These are phyloP conservation scores for Chouioia cunea DNA, from an alignment of 2,888 invertebrate species.

Conservation along the genomic window DNA sequence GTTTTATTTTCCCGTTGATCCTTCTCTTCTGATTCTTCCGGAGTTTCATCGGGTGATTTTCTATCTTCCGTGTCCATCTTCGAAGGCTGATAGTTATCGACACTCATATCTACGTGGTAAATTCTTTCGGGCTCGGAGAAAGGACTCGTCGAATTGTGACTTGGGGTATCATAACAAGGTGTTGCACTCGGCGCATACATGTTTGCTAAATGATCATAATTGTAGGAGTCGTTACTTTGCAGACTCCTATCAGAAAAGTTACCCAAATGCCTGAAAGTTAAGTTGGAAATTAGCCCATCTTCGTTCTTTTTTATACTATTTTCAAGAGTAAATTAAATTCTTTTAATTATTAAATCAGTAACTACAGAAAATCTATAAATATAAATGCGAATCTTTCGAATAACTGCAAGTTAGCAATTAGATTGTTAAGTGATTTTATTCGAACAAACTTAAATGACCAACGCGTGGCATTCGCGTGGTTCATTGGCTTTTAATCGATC, in stretches of 20 bases:
- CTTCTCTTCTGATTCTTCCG: conserved; percentile 8
- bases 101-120: conserved; percentile 55
- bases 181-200: conserved; percentile 64
- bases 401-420: too few species aligned
- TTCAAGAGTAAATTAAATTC: background rate
- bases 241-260: conserved; percentile 60
- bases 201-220: conserved; percentile 64
- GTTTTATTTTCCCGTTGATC: conserved; percentile 29
- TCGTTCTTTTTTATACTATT: background rate
- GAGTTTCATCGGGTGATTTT: conserved; percentile 3
- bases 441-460: too few species aligned
- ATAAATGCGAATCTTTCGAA: too few species aligned
- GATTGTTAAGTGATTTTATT: too few species aligned
- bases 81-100: conserved; percentile 38
- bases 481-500: too few species aligned
- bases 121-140: conserved; percentile 50
- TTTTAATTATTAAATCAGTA: too few species aligned
- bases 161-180: conserved; percentile 63
- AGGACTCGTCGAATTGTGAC: conserved; percentile 52
- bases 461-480: too few species aligned
- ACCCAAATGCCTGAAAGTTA: conserved; percentile 48
- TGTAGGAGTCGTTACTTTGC: conserved; percentile 61
- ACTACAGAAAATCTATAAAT: too few species aligned
- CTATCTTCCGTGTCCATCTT: background rate
- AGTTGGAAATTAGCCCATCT: background rate